Evolutionary conservation across 2,888 invertebrate species (phyloP).

Genomic region (Oligia strigilis): DNA sequence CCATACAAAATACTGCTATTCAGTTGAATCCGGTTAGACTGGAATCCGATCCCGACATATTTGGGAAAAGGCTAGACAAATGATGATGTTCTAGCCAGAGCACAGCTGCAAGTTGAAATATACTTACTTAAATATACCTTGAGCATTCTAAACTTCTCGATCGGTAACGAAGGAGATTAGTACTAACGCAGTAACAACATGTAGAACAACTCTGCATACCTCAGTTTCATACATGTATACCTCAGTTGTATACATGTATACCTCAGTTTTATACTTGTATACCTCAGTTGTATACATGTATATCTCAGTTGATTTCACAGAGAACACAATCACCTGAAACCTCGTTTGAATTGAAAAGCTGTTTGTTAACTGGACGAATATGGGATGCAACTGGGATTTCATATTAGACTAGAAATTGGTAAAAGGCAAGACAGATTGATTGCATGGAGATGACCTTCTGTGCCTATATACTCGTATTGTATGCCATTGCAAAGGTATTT

Average conservation of each 20-base stretch:
- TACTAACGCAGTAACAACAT: constrained; percentile 10
- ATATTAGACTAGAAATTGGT: not conserved
- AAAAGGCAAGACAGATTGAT: not conserved
- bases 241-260: not conserved
- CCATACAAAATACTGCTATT: too few relatives aligned
- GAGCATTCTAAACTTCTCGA: not conserved
- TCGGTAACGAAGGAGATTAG: not conserved
- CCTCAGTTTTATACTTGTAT: not conserved
- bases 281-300: not conserved
- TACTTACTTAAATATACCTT: not conserved
- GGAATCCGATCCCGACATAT: too few relatives aligned
- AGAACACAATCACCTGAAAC: constrained; percentile 59
- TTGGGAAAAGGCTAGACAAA: too few relatives aligned
- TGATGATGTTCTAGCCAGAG: not conserved
- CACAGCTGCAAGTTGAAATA: not conserved
- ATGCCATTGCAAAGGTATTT: constrained; percentile 33
- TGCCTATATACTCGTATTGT: too few relatives aligned
- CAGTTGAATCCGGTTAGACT: too few relatives aligned
- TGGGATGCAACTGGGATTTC: constrained; percentile 6
- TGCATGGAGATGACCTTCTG: not conserved
- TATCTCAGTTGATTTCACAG: constrained; percentile 66
- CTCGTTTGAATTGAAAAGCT: constrained; percentile 56
- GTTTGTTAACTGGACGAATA: constrained; percentile 37
- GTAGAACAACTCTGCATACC: constrained; percentile 1
- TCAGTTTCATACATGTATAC: not conserved